These are phyloP conservation scores for Xanthorhoe spadicearia DNA, from an alignment of 2,888 invertebrate species.

Conservation along the genomic window DNA sequence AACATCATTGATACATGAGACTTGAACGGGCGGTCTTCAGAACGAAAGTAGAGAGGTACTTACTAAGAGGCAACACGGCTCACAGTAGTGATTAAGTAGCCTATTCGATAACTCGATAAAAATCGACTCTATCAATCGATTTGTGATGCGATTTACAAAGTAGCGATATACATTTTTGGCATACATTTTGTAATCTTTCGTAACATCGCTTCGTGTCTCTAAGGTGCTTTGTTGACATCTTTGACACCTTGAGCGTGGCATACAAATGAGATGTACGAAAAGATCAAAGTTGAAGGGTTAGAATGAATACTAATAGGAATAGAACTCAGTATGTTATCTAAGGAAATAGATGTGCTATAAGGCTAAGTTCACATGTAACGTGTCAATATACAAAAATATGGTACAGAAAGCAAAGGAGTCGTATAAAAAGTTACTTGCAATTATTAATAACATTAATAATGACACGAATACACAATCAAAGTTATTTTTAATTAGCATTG, in stretches of 20 bases:
- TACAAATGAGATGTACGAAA: slow-evolving; percentile 10
- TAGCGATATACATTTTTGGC: background rate
- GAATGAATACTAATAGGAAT: background rate
- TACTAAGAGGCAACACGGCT: too few species aligned
- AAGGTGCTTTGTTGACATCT: slow-evolving; percentile 1
- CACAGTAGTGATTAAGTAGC: too few species aligned
- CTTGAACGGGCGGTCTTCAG: too few species aligned
- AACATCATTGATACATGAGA: too few species aligned
- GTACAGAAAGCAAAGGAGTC: too few species aligned
- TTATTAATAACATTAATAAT: too few species aligned
- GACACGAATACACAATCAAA: background rate
- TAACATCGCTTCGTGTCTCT: background rate
- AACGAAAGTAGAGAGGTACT: too few species aligned
- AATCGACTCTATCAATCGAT: background rate
- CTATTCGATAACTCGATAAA: too few species aligned
- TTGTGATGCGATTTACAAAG: background rate
- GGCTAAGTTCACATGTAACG: too few species aligned
- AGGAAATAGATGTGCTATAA: too few species aligned
- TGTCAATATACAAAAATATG: too few species aligned
- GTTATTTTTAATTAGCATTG: background rate
- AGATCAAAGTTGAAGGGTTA: slow-evolving; percentile 17
- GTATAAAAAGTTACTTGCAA: too few species aligned
- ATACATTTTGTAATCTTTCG: background rate
- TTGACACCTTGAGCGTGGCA: slow-evolving; percentile 13
- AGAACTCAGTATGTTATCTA: background rate